Conservation (phyloP, 2,113 vertebrate species). For the Euleptes europaea region DNA sequence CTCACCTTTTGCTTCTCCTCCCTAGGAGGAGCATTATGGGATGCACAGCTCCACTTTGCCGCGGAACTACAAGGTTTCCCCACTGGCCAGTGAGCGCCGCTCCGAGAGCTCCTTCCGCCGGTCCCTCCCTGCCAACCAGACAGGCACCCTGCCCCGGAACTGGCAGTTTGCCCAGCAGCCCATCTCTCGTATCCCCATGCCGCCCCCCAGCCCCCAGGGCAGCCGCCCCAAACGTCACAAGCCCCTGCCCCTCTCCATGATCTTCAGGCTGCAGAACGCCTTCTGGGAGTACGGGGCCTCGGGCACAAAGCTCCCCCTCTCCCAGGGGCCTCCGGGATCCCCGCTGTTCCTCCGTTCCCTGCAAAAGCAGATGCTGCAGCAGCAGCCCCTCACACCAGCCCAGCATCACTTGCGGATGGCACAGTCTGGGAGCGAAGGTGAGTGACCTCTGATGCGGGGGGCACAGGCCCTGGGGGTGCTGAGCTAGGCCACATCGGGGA, state of each 20-base stretch:
- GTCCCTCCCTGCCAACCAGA: slow-evolving; percentile 1
- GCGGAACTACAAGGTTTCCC: slow-evolving; percentile 74
- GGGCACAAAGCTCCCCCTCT: slow-evolving; percentile 18
- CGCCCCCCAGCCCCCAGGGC: slow-evolving; percentile 66
- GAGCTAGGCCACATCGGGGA: no score
- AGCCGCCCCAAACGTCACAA: slow-evolving; percentile 63
- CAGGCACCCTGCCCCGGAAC: slow-evolving; percentile 60
- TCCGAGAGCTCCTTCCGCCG: slow-evolving; percentile 59
- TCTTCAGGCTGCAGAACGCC: slow-evolving; percentile 87
- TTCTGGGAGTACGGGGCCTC: slow-evolving; percentile 66
- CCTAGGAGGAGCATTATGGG: slow-evolving; percentile 44
- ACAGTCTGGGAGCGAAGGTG: slow-evolving; percentile 9
- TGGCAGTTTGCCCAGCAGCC: slow-evolving; percentile 75
- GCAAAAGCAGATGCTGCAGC: slow-evolving; percentile 37
- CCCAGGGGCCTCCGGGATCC: slow-evolving; percentile 56
- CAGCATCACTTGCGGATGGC: neutral
- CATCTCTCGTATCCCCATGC: slow-evolving; percentile 85
- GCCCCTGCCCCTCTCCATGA: slow-evolving; percentile 87
- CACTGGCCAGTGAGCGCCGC: slow-evolving; percentile 67
- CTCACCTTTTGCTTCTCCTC: neutral
- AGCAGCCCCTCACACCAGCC: slow-evolving; percentile 30
- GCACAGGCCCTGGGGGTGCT: neutral
- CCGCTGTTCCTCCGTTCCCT: slow-evolving; percentile 62
- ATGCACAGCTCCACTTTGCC: slow-evolving; percentile 76
- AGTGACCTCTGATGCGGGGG: rapidly evolving